Evolutionary conservation across 2,113 vertebrate species (phyloP), one percentile per base, ranked within the genome.

Genomic region (Cyprinodon brontotheroides): DNA sequence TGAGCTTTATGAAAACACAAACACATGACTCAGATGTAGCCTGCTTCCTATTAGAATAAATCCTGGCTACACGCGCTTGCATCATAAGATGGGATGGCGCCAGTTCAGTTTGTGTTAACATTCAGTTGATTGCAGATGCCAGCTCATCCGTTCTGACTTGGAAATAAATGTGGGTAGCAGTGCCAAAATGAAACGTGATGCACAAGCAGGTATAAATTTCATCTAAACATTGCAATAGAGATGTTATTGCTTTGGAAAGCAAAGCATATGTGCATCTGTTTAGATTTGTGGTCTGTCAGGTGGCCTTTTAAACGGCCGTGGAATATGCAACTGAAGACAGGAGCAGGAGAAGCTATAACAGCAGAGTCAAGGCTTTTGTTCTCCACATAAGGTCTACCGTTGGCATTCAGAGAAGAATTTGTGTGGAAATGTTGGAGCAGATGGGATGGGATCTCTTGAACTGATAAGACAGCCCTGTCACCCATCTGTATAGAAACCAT

Each of bases 191-290:
- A 61, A 37, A 41, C 41, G 13, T 61, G 39, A 62, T 47, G 3
- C 37, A 61, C 13, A 37, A 71, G 69, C 29, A 71, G 40, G 36
- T 47, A 38, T 69, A 59, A 40, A 22, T 69, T 69, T 59, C 17
- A 13, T 22, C 57, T 41, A 22, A 50, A 11, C 20, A 36, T 68
- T 50, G 50, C 15, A 68, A 68, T 15, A 37, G 14, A 50, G 47
- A 68, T 17, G 45, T 57, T 20, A 40, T 59, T 59, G 40, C 39
- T 43, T 45, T 61, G 57, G n/a, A 4, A 45, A 22, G 14, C 8
- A 4, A 43, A 10, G 38, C 22, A 43, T 41, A 43, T 36, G 13
- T 41, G n/a, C 9, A 38, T 60, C 12, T 13, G 59, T 38, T 43
- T 11, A 57, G 65, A 36, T 12, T 4, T 59, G 37, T 40, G 10